Base-by-base conservation (phyloP, 2,797 vertebrate species). In the Lepilemur ruficaudatus region DNA sequence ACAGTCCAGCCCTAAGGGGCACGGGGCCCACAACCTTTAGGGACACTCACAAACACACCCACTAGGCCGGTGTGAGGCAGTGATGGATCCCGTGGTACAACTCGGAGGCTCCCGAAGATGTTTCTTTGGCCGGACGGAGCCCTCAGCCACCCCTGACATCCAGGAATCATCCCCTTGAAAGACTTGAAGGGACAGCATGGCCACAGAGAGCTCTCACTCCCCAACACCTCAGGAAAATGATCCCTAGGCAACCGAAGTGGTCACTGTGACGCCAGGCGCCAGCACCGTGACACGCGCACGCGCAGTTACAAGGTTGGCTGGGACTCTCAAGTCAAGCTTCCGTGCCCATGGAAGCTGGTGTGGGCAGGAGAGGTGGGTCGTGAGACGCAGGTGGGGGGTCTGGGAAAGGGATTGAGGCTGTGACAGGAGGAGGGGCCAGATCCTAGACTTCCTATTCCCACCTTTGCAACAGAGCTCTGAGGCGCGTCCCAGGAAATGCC, bases 21-120 rank as follows among this genome's bases (percentile, higher is more conserved):
- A 72, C 41, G 9, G 41, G 70, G 15, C 9, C 30, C 9, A n/a
- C 30, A 22, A 50, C 30, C 18, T 76, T n/a, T 6, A 10, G 30
- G 46, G 46, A 50, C 43, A n/a, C 17, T 48, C 43, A n/a, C 1
- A 5, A 0, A 0, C 9, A 32, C 73, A n/a, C 46, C 0, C 1
- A 12, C 30, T 7, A 13, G 10, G 32, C 15, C 15, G 63, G 46
- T 0, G 14, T 25, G 30, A 75, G 9, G 17, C 73, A 20, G 17
- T 2, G 17, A 22, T 50, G 30, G 30, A 50, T 50, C 18, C 73
- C 46, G 1, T 1, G 5, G 72, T 20, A 10, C 9, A 75, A 20
- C 46, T 48, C 17, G 4, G 17, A 46, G 30, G 46, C 17, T 20
- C 17, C 30, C 9, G 1, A 43, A 6, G 13, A 72, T 25, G 69